These are phyloP conservation scores for Malacoctenus gilli DNA, from an alignment of 2,797 vertebrate genomes.

Conservation along the genomic window DNA sequence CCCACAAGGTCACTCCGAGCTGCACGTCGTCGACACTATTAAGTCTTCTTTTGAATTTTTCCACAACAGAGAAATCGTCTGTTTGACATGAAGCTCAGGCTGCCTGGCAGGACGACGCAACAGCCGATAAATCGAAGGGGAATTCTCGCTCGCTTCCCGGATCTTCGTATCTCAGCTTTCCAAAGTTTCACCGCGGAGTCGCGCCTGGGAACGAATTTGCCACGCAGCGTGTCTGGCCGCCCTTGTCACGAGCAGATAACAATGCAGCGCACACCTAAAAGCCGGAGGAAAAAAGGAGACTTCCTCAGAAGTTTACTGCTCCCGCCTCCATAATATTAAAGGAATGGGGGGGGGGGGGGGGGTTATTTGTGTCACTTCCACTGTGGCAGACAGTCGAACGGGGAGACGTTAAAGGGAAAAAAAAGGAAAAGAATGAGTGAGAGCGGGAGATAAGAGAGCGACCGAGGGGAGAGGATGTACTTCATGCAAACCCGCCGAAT, in stretches of 20 bases:
- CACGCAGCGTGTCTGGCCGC: conserved; percentile 27
- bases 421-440: conserved; percentile 28
- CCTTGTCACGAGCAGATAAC: conserved; percentile 42
- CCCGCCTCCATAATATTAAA: conserved; percentile 33
- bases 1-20: too few relatives aligned
- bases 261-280: conserved; percentile 30
- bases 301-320: conserved; percentile 46
- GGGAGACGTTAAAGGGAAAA: neutral
- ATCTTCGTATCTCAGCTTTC: conserved; percentile 7
- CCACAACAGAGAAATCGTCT: neutral
- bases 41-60: too few relatives aligned
- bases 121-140: neutral
- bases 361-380: conserved; percentile 51
- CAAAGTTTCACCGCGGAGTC: conserved; percentile 10
- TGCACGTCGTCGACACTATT: too few relatives aligned
- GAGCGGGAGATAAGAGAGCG: conserved; percentile 49
- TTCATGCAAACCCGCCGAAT: conserved; percentile 42
- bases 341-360: conserved; percentile 27
- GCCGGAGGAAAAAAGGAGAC: conserved; percentile 33
- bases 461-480: conserved; percentile 56
- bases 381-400: conserved; percentile 24
- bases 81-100: neutral
- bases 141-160: conserved; percentile 1
- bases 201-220: conserved; percentile 3
- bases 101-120: conserved; percentile 10